phyloP scores from a whole-genome alignment of 2,113 vertebrate species.

The Sapajus apella region DNA sequence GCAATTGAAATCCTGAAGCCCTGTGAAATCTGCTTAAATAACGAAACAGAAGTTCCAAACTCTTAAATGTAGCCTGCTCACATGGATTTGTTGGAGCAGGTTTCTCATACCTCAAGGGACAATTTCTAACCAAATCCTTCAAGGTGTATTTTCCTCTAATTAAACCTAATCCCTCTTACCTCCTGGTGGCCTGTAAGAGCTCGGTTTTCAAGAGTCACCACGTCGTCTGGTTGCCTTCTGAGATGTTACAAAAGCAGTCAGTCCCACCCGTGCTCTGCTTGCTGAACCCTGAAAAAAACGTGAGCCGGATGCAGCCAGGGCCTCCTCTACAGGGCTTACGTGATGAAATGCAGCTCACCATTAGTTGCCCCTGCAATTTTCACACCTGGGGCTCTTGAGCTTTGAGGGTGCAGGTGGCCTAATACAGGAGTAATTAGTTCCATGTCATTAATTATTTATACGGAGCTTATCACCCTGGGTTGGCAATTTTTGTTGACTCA shows the following conservation, averaged over 20 bases:
- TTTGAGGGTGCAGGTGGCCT: slow-evolving; percentile 80
- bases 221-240: slow-evolving; percentile 15
- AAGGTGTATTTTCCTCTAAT: slow-evolving; percentile 66
- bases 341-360: slow-evolving; percentile 74
- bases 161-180: slow-evolving; percentile 67
- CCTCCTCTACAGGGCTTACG: slow-evolving; percentile 42
- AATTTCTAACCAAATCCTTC: slow-evolving; percentile 58
- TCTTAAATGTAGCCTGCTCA: neutral
- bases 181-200: slow-evolving; percentile 53
- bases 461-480: slow-evolving; percentile 77
- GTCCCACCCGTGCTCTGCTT: slow-evolving; percentile 10
- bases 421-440: slow-evolving; percentile 79
- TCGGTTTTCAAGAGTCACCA: slow-evolving; percentile 26
- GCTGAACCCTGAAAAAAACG: slow-evolving; percentile 53
- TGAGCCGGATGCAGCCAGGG: slow-evolving; percentile 59
- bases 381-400: slow-evolving; percentile 78
- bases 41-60: neutral
- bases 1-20: neutral
- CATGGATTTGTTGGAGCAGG: neutral
- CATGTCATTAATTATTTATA: slow-evolving; percentile 82
- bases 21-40: neutral
- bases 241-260: slow-evolving; percentile 41
- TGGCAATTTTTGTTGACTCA: slow-evolving; percentile 76
- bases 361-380: slow-evolving; percentile 77
- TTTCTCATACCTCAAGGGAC: slow-evolving; percentile 42